Conservation (phyloP, 2,797 vertebrate species). For the Sebastes trivittatus region DNA sequence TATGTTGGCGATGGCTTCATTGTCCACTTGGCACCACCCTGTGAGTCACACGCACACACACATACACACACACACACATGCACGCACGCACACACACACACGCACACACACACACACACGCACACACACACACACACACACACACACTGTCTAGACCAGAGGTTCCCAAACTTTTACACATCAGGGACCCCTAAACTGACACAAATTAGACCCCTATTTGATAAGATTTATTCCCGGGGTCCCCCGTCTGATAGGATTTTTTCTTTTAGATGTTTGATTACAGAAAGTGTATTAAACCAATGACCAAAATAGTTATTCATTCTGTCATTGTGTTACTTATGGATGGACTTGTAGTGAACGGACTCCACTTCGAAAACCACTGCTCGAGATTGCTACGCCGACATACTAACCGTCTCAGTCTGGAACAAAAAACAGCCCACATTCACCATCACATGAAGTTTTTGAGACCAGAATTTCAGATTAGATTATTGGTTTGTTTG, state of each 20-base stretch:
- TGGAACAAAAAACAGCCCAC: background rate
- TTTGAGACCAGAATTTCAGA: background rate
- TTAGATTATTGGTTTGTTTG: background rate
- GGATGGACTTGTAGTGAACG: too few relatives aligned
- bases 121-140: background rate
- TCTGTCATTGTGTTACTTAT: too few relatives aligned
- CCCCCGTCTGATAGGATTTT: too few relatives aligned
- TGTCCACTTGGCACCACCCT: slow-evolving; percentile 82
- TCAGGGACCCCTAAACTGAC: too few relatives aligned
- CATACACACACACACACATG: background rate
- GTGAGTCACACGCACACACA: slow-evolving; percentile 62
- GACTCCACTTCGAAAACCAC: fast-evolving
- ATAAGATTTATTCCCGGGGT: too few relatives aligned
- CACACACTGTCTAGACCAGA: too few relatives aligned
- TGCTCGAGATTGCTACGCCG: background rate
- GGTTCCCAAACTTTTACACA: too few relatives aligned
- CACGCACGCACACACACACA: background rate
- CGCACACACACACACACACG: too few relatives aligned
- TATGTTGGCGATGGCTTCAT: slow-evolving; percentile 82
- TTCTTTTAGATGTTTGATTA: too few relatives aligned
- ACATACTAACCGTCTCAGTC: background rate
- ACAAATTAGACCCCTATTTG: too few relatives aligned
- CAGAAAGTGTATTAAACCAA: too few relatives aligned
- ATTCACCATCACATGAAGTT: background rate
- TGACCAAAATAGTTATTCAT: too few relatives aligned